Conservation (phyloP, 2,113 vertebrate species). For the Syngnathus scovelli region DNA sequence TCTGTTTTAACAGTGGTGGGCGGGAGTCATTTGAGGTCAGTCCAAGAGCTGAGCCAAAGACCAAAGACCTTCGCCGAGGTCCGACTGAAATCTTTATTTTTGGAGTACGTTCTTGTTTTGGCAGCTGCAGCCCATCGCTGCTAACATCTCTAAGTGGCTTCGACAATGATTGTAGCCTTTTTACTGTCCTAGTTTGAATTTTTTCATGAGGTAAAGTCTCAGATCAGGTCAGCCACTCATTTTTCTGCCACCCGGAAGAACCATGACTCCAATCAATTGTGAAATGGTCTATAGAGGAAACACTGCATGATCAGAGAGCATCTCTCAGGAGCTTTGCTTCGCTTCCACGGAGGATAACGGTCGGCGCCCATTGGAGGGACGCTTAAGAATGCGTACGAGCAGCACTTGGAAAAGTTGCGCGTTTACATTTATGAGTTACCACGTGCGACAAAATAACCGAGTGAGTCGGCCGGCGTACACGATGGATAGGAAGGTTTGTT, state of each 20-base stretch:
- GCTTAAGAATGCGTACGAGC: slow-evolving; percentile 47
- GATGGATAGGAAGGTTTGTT: neutral
- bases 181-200: neutral
- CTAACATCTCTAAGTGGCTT: neutral
- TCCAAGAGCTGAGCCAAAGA: slow-evolving; percentile 11
- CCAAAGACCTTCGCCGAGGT: slow-evolving; percentile 10
- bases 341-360: slow-evolving; percentile 58
- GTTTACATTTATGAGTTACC: slow-evolving; percentile 31
- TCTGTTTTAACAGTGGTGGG: slow-evolving; percentile 59
- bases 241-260: neutral
- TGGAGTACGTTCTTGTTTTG: slow-evolving; percentile 21
- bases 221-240: neutral
- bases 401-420: neutral
- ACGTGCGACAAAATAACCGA: slow-evolving; percentile 21
- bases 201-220: neutral
- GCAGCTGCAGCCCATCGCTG: neutral
- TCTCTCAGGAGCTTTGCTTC: slow-evolving; percentile 49
- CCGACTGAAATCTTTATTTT: slow-evolving; percentile 20
- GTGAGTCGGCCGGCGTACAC: slow-evolving; percentile 21
- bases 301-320: slow-evolving; percentile 54
- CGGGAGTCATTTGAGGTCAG: slow-evolving; percentile 31
- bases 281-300: slow-evolving; percentile 59
- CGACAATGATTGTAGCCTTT: neutral
- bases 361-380: slow-evolving; percentile 45
- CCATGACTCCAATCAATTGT: neutral